These are phyloP conservation scores for Oligia latruncula DNA, from an alignment of 2,888 invertebrate species.

Conservation along the genomic window DNA sequence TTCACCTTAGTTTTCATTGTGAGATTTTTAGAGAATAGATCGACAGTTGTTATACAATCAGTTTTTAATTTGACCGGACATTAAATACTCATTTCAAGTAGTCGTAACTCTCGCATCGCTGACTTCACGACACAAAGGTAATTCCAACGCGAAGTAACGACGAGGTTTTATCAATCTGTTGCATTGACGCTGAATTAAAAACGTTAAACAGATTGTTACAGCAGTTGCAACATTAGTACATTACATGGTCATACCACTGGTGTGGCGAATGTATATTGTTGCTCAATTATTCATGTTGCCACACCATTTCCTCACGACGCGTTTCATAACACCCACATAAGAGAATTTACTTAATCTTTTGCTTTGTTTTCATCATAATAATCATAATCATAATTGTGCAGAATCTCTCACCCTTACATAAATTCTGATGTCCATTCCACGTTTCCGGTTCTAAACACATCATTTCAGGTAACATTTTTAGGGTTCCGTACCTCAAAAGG, in stretches of 20 bases:
- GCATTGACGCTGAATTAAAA: constrained; percentile 40
- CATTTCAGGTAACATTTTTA: neutral
- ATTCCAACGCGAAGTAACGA: constrained; percentile 13
- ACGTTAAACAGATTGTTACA: constrained; percentile 39
- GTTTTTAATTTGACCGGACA: constrained; percentile 52
- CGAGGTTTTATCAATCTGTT: constrained; percentile 33
- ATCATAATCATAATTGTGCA: no score
- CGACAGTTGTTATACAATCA: constrained; percentile 23
- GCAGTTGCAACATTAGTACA: neutral
- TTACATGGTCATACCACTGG: constrained; percentile 30
- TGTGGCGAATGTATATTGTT: constrained; percentile 46
- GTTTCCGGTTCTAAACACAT: neutral
- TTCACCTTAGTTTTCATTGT: neutral
- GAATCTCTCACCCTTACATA: neutral
- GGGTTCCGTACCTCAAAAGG: no score
- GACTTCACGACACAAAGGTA: constrained; percentile 42
- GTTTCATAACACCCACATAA: constrained; percentile 18
- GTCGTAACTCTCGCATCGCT: constrained; percentile 54
- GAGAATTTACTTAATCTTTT: constrained; percentile 22
- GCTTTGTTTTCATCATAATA: neutral
- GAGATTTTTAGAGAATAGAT: constrained; percentile 2
- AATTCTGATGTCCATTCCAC: neutral
- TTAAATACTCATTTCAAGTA: constrained; percentile 40
- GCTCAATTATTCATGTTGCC: constrained; percentile 32
- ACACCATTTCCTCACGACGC: constrained; percentile 13